Conservation (phyloP, 2,888 invertebrate genomes). For the Ophion costatus region DNA sequence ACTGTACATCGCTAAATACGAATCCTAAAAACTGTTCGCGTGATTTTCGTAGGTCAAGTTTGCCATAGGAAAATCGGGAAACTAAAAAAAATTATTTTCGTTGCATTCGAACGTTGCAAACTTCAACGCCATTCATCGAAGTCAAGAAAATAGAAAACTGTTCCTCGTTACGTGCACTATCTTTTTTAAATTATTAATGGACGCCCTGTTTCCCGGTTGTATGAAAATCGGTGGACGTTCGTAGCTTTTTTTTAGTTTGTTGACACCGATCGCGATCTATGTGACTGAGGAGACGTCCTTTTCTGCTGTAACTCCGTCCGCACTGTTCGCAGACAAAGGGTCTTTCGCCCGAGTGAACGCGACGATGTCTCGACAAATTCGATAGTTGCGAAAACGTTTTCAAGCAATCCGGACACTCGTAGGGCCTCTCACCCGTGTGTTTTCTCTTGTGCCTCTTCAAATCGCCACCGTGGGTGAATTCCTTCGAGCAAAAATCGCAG, state of each 20-base stretch:
- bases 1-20: too few relatives aligned
- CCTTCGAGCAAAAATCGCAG: conserved; percentile 70
- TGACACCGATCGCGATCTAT: conserved; percentile 55
- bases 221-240: too few relatives aligned
- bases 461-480: conserved; percentile 71
- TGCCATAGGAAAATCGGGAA: too few relatives aligned
- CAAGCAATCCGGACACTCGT: conserved; percentile 72
- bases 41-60: too few relatives aligned
- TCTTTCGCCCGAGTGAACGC: conserved; percentile 73
- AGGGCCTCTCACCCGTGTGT: conserved; percentile 77
- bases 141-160: too few relatives aligned
- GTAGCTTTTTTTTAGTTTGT: neutral
- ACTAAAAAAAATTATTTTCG: too few relatives aligned
- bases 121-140: too few relatives aligned
- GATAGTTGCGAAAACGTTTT: conserved; percentile 75
- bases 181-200: too few relatives aligned
- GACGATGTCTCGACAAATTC: conserved; percentile 73
- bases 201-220: too few relatives aligned
- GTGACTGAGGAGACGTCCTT: conserved; percentile 67
- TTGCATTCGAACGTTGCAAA: too few relatives aligned
- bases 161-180: too few relatives aligned
- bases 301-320: conserved; percentile 70
- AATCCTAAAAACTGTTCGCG: too few relatives aligned
- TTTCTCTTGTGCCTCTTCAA: conserved; percentile 70
- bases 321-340: conserved; percentile 73